Evolutionary conservation across 2,113 vertebrate species (phyloP).

Genomic region (Pagrus major): DNA sequence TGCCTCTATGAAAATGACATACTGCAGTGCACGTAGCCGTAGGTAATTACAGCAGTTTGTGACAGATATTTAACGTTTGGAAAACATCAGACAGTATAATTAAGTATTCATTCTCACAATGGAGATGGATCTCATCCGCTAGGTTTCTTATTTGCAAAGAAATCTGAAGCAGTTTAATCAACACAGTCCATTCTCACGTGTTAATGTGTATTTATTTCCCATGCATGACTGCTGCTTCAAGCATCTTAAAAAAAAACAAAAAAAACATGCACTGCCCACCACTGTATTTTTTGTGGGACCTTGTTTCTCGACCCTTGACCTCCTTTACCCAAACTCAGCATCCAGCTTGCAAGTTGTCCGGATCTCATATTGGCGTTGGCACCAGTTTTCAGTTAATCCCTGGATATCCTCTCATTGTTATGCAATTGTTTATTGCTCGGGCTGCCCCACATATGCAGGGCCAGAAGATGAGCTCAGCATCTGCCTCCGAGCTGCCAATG

Average conservation of each 20-base stretch:
- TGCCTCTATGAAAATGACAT: background rate
- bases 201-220: background rate
- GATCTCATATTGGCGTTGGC: conserved; percentile 17
- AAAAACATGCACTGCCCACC: background rate
- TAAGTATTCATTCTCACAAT: background rate
- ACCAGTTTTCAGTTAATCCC: conserved; percentile 64
- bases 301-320: conserved; percentile 11
- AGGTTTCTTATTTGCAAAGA: background rate
- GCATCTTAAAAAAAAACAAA: background rate
- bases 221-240: background rate
- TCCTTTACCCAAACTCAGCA: background rate
- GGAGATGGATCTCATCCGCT: background rate
- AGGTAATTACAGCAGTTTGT: background rate
- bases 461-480: conserved; percentile 46
- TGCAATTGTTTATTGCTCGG: conserved; percentile 62
- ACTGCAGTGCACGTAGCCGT: background rate
- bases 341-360: conserved; percentile 10
- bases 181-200: background rate
- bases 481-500: conserved; percentile 35
- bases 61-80: background rate
- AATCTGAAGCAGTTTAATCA: background rate
- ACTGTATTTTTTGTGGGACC: background rate
- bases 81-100: background rate
- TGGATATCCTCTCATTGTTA: conserved; percentile 69
- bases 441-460: conserved; percentile 41